These are phyloP conservation scores for Brachyrhaphis roseni DNA, from an alignment of 2,797 vertebrate genomes.

Conservation along the genomic window DNA sequence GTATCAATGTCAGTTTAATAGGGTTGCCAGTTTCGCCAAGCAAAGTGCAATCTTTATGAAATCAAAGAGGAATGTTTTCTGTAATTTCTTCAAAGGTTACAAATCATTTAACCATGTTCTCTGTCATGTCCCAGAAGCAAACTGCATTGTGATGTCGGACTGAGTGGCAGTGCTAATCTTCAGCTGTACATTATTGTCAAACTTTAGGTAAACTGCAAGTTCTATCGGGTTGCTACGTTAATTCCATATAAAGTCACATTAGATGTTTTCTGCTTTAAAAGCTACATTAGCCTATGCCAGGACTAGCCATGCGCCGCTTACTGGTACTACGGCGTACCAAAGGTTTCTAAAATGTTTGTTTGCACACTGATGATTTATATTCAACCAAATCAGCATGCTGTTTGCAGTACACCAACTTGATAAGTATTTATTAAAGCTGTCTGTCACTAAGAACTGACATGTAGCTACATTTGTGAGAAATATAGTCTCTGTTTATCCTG, in stretches of 20 bases:
- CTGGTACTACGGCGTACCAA: not conserved
- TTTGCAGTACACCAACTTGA: not conserved
- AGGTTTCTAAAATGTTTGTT: not conserved
- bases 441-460: not conserved
- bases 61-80: not conserved
- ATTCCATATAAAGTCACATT: not conserved
- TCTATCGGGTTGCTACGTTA: not conserved
- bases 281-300: not conserved
- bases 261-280: not conserved
- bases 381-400: not conserved
- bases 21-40: not conserved
- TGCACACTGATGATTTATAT: not conserved
- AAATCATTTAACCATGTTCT: not conserved
- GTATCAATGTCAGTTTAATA: not conserved
- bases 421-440: not conserved
- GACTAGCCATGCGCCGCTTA: not conserved
- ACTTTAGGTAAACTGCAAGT: not conserved
- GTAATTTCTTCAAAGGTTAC: not conserved
- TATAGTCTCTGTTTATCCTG: not conserved
- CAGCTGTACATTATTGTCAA: not conserved
- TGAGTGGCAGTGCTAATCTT: not conserved
- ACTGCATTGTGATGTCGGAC: too few species aligned
- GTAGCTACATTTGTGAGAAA: not conserved
- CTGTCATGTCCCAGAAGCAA: not conserved
- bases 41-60: not conserved